Evolutionary conservation across 2,113 vertebrate species (phyloP).

Genomic region (Corythoichthys intestinalis): DNA sequence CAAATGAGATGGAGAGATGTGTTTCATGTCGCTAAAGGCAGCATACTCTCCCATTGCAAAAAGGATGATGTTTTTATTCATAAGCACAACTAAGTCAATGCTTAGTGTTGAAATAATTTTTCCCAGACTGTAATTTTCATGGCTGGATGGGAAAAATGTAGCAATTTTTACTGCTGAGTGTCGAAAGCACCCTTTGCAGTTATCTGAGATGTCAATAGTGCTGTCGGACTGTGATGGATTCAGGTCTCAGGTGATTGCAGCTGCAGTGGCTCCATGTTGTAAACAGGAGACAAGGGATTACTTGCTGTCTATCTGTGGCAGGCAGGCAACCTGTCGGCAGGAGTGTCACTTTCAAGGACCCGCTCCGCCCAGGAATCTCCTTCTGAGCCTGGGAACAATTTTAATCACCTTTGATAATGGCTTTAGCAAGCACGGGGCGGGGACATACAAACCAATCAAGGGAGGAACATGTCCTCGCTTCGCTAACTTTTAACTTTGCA

Average conservation of each 20-base stretch:
- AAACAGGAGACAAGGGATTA: conserved; percentile 27
- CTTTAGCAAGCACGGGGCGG: conserved; percentile 38
- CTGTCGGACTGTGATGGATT: conserved; percentile 30
- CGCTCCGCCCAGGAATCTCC: conserved; percentile 34
- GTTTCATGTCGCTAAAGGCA: conserved; percentile 15
- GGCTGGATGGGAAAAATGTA: conserved; percentile 7
- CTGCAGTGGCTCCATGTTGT: conserved; percentile 25
- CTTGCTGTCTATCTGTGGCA: conserved; percentile 38
- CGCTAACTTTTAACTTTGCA: conserved; percentile 19
- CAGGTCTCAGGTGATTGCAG: conserved; percentile 40
- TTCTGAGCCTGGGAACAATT: conserved; percentile 45
- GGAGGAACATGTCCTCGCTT: conserved; percentile 22
- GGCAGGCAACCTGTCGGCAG: conserved; percentile 15
- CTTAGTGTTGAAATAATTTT: conserved; percentile 26
- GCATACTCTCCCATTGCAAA: conserved; percentile 23
- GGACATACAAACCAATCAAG: conserved; percentile 56
- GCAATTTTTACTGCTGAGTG: conserved; percentile 39
- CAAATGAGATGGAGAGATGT: conserved; percentile 19
- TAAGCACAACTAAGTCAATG: conserved; percentile 24
- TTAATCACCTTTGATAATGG: conserved; percentile 61
- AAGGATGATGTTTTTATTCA: conserved; percentile 13
- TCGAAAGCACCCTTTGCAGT: conserved; percentile 22
- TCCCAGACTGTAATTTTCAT: conserved; percentile 38
- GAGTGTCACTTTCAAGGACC: conserved; percentile 41
- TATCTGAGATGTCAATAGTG: conserved; percentile 30